A percentile compares a stretch with the other conserved stretches of the same genome.
phyloP scores from a whole-genome alignment of 2,113 vertebrate genomes.

The Corydoras sp. region DNA sequence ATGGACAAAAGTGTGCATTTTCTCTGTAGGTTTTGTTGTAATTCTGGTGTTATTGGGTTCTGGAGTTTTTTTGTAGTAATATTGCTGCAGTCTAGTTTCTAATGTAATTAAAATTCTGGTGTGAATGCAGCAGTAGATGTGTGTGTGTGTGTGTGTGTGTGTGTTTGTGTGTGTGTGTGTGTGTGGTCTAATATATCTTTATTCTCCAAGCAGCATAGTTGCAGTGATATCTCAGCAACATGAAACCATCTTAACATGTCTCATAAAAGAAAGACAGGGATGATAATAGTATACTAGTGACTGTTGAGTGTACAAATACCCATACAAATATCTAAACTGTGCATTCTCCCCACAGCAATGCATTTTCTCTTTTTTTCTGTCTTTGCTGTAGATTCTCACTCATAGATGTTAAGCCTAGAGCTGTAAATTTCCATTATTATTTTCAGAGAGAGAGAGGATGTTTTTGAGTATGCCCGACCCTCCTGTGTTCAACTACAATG shows the following conservation, averaged over 20 bases:
- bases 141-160: too few species aligned
- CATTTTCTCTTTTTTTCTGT: slow-evolving; percentile 12
- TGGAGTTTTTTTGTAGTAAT: too few species aligned
- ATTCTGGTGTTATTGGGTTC: neutral
- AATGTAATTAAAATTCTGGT: slow-evolving; percentile 5
- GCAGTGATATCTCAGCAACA: slow-evolving; percentile 18
- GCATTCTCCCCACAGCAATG: slow-evolving; percentile 11
- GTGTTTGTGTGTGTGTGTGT: neutral
- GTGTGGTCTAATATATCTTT: slow-evolving; percentile 14
- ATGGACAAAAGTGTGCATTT: neutral
- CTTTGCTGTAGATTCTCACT: slow-evolving; percentile 17
- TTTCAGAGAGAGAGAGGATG: neutral
- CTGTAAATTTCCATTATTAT: slow-evolving; percentile 40
- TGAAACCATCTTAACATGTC: slow-evolving; percentile 21
- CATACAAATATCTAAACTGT: slow-evolving; percentile 28
- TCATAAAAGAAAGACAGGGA: slow-evolving; percentile 16
- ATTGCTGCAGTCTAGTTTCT: neutral
- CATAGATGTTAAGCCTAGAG: slow-evolving; percentile 24
- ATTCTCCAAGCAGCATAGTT: slow-evolving; percentile 23
- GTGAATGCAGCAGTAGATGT: slow-evolving; percentile 9
- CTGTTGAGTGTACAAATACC: slow-evolving; percentile 28
- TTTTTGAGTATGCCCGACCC: neutral
- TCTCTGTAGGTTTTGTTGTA: neutral
- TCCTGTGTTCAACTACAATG: slow-evolving; percentile 31
- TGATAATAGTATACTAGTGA: slow-evolving; percentile 13